Evolutionary conservation across 2,888 invertebrate genomes (phyloP), one percentile per base, ranked within the genome.

Genomic region (Platycheirus rosarum): DNA sequence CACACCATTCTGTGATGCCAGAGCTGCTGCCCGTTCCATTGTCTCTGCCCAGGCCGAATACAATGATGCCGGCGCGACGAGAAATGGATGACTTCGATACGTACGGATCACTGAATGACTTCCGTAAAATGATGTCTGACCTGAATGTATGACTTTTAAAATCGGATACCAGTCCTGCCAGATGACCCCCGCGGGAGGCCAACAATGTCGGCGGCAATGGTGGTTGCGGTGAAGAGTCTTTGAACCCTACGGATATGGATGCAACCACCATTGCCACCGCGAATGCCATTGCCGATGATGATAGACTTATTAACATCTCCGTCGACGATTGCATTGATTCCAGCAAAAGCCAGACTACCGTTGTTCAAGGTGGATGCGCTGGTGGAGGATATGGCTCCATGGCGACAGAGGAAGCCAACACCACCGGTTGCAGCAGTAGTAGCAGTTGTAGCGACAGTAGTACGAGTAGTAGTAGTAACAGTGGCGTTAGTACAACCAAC

Each of bases 1-100:
- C 97, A 76, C 98, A 98, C 92, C 98, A 98, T 91, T 97, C 98
- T 85, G 98, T 98, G 86, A 98, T 98, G 98, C 97, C 97, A 49
- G 98, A 98, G 91, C 93, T 98, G 88, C 92, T 98, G 88, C 98
- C 98, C 1, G 97, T 97, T 89, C 97, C 98, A 46, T 92, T 98
- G 86, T 95, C 95, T 0, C 92, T 97, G 85, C 94, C 95, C 87
- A 92, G 95, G 60, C 95, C 91, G 20, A 87, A 85, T 57, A 85
- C 86, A 29, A 74, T 79, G 46, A 63, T 85, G 48, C 85, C 85
- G 57, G 85, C 85, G 37, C 68, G 84, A 49, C 86, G 92, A 86
- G 94, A 94, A 88, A 93, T 94, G 86, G 95, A 94, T 44, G 94
- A 95, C 88, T 94, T 95, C 84, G 94, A 95, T 89, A 93, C 94